Percentiles rank a stretch among this genome's conserved stretches.
Conservation (phyloP, 2,888 invertebrate genomes). For the Dolomedes plantarius region DNA sequence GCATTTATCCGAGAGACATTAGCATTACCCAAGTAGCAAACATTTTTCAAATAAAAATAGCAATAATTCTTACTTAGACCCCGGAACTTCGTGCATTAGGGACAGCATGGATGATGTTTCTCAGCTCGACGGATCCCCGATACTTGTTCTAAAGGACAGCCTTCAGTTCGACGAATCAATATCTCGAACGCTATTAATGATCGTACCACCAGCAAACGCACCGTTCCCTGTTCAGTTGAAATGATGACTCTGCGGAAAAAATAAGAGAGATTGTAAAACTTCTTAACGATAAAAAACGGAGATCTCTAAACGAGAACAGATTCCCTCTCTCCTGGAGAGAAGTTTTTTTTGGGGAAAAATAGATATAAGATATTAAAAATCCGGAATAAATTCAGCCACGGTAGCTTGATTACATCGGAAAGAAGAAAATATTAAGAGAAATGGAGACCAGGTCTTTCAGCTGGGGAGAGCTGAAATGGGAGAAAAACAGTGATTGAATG, state of each 20-base stretch:
- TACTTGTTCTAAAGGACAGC: too few relatives aligned
- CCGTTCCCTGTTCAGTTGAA: neutral
- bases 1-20: too few relatives aligned
- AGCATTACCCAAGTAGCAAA: too few relatives aligned
- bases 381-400: conserved; percentile 8
- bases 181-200: conserved; percentile 11
- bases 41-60: too few relatives aligned
- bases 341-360: neutral
- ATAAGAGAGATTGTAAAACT: neutral
- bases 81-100: too few relatives aligned
- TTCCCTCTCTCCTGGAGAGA: neutral
- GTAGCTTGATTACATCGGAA: neutral
- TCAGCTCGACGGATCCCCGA: too few relatives aligned
- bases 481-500: neutral
- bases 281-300: conserved; percentile 1
- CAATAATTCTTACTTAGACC: too few relatives aligned
- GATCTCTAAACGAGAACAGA: neutral
- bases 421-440: neutral
- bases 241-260: neutral
- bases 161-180: conserved; percentile 7
- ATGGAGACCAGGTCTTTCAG: neutral
- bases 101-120: too few relatives aligned
- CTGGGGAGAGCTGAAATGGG: neutral
- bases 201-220: neutral
- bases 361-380: neutral